Evolutionary conservation across 2,888 invertebrate genomes (phyloP).

Genomic region (Geotrupes spiniger): DNA sequence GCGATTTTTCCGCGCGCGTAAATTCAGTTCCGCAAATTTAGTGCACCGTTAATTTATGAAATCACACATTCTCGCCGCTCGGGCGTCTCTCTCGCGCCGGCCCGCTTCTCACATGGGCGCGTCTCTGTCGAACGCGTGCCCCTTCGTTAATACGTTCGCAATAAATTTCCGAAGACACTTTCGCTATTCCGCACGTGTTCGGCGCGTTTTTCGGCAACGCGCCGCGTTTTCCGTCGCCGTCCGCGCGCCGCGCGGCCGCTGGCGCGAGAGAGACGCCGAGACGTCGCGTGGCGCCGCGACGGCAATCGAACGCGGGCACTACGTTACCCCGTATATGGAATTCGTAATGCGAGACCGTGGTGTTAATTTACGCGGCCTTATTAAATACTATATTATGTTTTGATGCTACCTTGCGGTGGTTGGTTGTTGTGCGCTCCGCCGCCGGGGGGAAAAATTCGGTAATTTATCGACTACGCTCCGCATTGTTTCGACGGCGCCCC

Average conservation of each 20-base stretch:
- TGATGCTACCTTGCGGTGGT: constrained; percentile 46
- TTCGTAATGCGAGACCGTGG: constrained; percentile 45
- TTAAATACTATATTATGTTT: constrained; percentile 53
- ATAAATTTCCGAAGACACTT: constrained; percentile 44
- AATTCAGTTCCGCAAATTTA: constrained; percentile 25
- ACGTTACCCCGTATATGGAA: constrained; percentile 48
- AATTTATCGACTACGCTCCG: constrained; percentile 41
- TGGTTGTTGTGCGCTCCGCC: no score
- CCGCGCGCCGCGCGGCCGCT: background rate
- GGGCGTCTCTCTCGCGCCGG: constrained; percentile 11
- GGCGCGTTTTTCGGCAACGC: constrained; percentile 18
- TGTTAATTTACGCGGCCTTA: constrained; percentile 50
- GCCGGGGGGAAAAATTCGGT: constrained; percentile 39
- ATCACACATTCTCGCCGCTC: constrained; percentile 20
- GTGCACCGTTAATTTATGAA: constrained; percentile 27
- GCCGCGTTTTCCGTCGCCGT: background rate
- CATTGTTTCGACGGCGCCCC: no score
- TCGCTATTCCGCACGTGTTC: constrained; percentile 35
- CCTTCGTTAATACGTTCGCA: constrained; percentile 43
- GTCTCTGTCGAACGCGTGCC: constrained; percentile 35
- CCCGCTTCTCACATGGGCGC: constrained; percentile 2
- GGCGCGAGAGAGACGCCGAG: constrained; percentile 21
- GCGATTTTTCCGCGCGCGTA: constrained; percentile 21
- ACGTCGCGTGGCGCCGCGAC: constrained; percentile 16
- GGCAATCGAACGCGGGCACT: constrained; percentile 43